A percentile compares a stretch with the other conserved stretches of the same genome.
These are phyloP conservation scores for Larimichthys polyactis DNA, from an alignment of 2,113 vertebrate species.

Conservation along the genomic window DNA sequence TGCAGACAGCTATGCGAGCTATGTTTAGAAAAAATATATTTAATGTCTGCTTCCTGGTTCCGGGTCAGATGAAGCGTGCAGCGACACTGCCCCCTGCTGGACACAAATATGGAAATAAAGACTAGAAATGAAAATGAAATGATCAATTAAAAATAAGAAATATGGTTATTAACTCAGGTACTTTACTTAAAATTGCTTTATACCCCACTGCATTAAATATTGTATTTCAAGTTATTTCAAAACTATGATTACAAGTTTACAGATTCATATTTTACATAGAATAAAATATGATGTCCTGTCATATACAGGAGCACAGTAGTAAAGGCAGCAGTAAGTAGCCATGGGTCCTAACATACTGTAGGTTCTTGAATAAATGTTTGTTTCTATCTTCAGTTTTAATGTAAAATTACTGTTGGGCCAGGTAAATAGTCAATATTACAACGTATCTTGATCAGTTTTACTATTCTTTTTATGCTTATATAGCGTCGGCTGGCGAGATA, in stretches of 20 bases:
- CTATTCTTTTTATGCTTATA: no score
- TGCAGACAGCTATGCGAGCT: constrained; percentile 15
- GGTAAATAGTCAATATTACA: no score
- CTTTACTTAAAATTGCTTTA: no score
- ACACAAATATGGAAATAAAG: not conserved
- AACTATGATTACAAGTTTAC: not conserved
- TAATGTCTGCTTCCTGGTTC: constrained; percentile 47
- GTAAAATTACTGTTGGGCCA: no score
- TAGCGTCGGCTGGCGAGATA: no score
- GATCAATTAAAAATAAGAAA: not conserved
- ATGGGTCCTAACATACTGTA: no score
- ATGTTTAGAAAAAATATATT: not conserved
- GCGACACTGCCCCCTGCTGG: constrained; percentile 55
- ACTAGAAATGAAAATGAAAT: not conserved
- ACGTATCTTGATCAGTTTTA: no score
- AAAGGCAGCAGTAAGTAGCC: no score
- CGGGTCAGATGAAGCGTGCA: not conserved
- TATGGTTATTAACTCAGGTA: not conserved
- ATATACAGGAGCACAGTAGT: not conserved
- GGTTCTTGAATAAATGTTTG: no score
- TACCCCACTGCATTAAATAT: no score
- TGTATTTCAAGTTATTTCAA: not conserved
- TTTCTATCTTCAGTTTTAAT: no score
- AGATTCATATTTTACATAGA: not conserved
- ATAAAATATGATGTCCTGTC: not conserved